These are phyloP conservation scores for Trachemys scripta DNA, from an alignment of 2,113 vertebrate species.

Conservation along the genomic window DNA sequence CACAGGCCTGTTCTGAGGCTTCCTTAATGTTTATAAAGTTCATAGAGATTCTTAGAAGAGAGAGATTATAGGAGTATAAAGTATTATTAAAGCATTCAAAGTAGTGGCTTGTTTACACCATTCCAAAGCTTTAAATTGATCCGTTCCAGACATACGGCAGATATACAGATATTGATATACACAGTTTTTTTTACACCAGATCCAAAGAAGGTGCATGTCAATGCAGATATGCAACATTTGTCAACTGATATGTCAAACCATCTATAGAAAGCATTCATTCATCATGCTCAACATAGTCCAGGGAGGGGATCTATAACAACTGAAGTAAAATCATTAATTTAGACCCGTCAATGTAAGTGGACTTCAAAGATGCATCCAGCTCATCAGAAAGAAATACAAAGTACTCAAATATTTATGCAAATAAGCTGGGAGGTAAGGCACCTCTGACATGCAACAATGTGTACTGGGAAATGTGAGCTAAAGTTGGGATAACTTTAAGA, in stretches of 20 bases:
- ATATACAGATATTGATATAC: constrained; percentile 36
- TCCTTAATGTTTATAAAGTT: neutral
- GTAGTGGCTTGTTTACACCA: neutral
- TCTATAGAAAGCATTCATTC: constrained; percentile 50
- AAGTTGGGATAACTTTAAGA: neutral
- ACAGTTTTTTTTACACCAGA: neutral
- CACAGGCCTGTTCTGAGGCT: neutral
- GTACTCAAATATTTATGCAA: neutral
- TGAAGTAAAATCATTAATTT: constrained; percentile 57
- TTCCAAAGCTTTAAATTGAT: constrained; percentile 24
- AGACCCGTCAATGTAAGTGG: constrained; percentile 18
- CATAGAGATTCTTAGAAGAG: neutral
- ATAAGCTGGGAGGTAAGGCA: neutral
- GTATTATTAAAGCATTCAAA: neutral
- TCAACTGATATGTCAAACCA: constrained; percentile 42
- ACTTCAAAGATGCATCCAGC: neutral
- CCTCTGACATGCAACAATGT: neutral
- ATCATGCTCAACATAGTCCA: constrained; percentile 56
- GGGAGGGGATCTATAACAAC: constrained; percentile 14
- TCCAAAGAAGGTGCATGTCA: constrained; percentile 34
- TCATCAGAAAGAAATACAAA: constrained; percentile 3
- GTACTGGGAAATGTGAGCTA: neutral
- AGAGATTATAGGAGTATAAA: neutral
- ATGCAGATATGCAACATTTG: constrained; percentile 23
- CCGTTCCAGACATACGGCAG: constrained; percentile 18